Evolutionary conservation across 2,113 vertebrate genomes (phyloP).

Genomic region (Rhinolophus sinicus): DNA sequence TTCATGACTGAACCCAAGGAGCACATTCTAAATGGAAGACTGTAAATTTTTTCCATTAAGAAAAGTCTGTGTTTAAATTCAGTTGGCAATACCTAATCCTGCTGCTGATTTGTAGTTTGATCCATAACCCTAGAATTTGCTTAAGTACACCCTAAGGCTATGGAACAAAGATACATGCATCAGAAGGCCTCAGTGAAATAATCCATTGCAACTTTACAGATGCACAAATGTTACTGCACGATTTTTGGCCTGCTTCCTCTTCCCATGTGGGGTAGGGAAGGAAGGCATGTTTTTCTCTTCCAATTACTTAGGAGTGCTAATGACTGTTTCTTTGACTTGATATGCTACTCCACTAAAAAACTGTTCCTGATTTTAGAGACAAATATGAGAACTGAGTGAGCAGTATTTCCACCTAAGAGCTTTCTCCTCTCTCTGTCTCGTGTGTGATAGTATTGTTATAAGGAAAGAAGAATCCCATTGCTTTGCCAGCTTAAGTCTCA

Average conservation of each 20-base stretch:
- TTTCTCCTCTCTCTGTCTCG: background rate
- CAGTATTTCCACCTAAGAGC: background rate
- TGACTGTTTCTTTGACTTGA: background rate
- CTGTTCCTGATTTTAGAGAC: background rate
- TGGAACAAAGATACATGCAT: slow-evolving; percentile 6
- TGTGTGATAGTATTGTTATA: background rate
- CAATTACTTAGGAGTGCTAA: background rate
- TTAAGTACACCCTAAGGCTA: slow-evolving; percentile 20
- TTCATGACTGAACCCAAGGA: background rate
- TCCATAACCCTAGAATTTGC: slow-evolving; percentile 17
- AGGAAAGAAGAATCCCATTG: background rate
- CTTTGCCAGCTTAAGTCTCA: background rate
- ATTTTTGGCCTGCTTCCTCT: slow-evolving; percentile 5
- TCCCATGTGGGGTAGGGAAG: background rate
- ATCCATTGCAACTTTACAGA: slow-evolving; percentile 40
- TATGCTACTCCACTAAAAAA: background rate
- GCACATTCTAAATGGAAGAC: background rate
- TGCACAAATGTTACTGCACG: slow-evolving; percentile 12
- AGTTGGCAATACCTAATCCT: background rate
- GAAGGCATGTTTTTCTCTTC: background rate
- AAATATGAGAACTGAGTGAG: background rate
- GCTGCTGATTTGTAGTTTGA: slow-evolving; percentile 33
- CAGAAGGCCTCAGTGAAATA: slow-evolving; percentile 52
- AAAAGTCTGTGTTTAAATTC: slow-evolving; percentile 29
- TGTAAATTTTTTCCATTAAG: slow-evolving; percentile 33